These are phyloP conservation scores for Drosophila nasuta DNA, from an alignment of 1,140 invertebrate species.

Conservation along the genomic window DNA sequence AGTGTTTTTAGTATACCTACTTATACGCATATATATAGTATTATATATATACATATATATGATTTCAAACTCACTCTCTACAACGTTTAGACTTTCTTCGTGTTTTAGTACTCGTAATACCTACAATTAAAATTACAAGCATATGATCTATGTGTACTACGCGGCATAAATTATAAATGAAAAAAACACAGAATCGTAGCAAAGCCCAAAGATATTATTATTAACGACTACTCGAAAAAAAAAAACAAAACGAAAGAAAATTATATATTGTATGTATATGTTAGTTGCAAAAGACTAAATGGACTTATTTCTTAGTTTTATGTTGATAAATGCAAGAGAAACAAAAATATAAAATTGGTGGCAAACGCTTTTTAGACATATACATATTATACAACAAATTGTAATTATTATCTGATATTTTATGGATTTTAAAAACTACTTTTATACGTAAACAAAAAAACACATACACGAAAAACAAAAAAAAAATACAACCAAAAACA, in stretches of 20 bases:
- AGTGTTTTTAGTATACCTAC: conserved; percentile 51
- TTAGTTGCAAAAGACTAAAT: conserved; percentile 79
- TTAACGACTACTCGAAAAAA: conserved; percentile 52
- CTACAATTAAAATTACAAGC: conserved; percentile 29
- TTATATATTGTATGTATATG: conserved; percentile 59
- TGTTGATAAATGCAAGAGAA: conserved; percentile 57
- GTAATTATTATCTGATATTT: conserved; percentile 82
- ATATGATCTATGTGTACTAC: conserved; percentile 71
- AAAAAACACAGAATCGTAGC: conserved; percentile 55
- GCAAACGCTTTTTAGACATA: conserved; percentile 73
- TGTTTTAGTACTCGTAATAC: conserved; percentile 49
- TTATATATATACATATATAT: conserved; percentile 1
- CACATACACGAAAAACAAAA: conserved; percentile 27
- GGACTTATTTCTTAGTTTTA: conserved; percentile 63
- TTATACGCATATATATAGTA: conserved; percentile 51
- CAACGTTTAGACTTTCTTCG: conserved; percentile 55
- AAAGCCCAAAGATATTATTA: conserved; percentile 81
- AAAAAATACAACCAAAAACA: conserved; percentile 44
- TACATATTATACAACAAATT: conserved; percentile 64
- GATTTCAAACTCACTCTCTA: conserved; percentile 45
- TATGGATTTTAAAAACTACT: conserved; percentile 80
- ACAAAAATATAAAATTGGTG: conserved; percentile 32
- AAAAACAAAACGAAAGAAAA: conserved; percentile 26
- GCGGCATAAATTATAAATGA: conserved; percentile 48
- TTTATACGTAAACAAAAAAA: conserved; percentile 73